Evolutionary conservation across 2,888 invertebrate species (phyloP).

Genomic region (Craniophora ligustri): DNA sequence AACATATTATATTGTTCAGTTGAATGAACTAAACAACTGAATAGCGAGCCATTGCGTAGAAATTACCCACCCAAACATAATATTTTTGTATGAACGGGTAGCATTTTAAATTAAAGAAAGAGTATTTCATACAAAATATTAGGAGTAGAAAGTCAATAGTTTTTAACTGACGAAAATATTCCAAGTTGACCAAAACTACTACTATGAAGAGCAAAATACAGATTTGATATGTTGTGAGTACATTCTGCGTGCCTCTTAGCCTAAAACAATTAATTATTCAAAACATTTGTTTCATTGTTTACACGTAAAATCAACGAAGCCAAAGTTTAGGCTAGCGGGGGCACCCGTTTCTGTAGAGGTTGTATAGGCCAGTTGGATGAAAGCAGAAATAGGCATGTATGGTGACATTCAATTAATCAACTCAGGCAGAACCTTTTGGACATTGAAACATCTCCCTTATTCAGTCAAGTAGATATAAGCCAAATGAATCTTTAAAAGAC

Average conservation of each 20-base stretch:
- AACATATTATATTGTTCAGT: no score
- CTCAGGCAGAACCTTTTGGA: background rate
- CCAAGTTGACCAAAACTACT: background rate
- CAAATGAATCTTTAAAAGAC: no score
- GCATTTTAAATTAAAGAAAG: no score
- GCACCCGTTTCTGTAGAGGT: slow-evolving; percentile 4
- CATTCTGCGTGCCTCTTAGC: slow-evolving; percentile 8
- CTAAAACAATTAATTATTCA: slow-evolving; percentile 37
- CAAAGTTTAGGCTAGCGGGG: slow-evolving; percentile 21
- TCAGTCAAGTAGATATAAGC: no score
- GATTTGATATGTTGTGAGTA: slow-evolving; percentile 3
- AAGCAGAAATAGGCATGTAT: no score
- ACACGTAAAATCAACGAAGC: slow-evolving; percentile 16
- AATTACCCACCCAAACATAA: no score
- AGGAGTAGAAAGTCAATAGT: no score
- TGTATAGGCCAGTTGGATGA: background rate
- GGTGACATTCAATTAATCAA: slow-evolving; percentile 5
- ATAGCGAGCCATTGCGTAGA: no score
- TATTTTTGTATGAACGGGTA: no score
- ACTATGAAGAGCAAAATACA: slow-evolving; percentile 7
- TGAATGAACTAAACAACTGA: no score
- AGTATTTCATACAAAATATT: no score
- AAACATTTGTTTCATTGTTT: slow-evolving; percentile 30
- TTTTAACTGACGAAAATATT: slow-evolving; percentile 3
- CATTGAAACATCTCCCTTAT: no score